Percentiles rank a stretch among this genome's conserved stretches.
These are phyloP conservation scores for Drosophila truncata DNA, from an alignment of 1,140 invertebrate species.

Conservation along the genomic window DNA sequence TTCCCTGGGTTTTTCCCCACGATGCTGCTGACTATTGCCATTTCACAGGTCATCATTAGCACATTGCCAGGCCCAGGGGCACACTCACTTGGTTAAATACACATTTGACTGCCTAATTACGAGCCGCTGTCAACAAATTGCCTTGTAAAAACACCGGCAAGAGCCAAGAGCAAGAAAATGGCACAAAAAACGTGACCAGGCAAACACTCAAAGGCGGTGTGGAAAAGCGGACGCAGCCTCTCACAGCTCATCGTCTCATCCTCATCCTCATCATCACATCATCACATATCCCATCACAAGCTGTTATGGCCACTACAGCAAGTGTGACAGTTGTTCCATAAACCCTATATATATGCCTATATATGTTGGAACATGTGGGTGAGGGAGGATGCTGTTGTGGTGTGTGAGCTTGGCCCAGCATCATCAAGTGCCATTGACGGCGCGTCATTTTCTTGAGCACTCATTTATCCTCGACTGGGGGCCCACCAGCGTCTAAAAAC, in stretches of 20 bases:
- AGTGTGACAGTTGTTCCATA: conserved; percentile 40
- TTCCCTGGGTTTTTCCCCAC: conserved; percentile 4
- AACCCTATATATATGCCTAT: not conserved
- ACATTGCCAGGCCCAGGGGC: conserved; percentile 22
- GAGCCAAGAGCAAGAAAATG: conserved; percentile 25
- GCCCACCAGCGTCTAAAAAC: conserved; percentile 2
- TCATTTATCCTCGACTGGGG: conserved; percentile 65
- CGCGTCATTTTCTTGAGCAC: conserved; percentile 73
- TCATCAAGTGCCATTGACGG: conserved; percentile 76
- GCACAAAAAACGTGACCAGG: conserved; percentile 72
- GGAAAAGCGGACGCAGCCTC: conserved; percentile 27
- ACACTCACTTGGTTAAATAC: conserved; percentile 56
- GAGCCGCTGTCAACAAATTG: conserved; percentile 66
- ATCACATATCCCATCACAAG: conserved; percentile 29
- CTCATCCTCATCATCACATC: conserved; percentile 6
- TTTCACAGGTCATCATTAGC: conserved; percentile 21
- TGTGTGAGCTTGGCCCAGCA: conserved; percentile 27
- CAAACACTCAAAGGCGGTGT: conserved; percentile 30
- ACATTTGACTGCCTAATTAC: conserved; percentile 72
- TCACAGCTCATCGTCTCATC: conserved; percentile 44
- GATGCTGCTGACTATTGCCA: not conserved
- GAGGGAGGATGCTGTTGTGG: conserved; percentile 1
- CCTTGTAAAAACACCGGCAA: conserved; percentile 17
- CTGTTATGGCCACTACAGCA: conserved; percentile 50
- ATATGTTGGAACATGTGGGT: not conserved